These are phyloP conservation scores for Drosophila mayaguana DNA, from an alignment of 2,888 invertebrate genomes.

Conservation along the genomic window DNA sequence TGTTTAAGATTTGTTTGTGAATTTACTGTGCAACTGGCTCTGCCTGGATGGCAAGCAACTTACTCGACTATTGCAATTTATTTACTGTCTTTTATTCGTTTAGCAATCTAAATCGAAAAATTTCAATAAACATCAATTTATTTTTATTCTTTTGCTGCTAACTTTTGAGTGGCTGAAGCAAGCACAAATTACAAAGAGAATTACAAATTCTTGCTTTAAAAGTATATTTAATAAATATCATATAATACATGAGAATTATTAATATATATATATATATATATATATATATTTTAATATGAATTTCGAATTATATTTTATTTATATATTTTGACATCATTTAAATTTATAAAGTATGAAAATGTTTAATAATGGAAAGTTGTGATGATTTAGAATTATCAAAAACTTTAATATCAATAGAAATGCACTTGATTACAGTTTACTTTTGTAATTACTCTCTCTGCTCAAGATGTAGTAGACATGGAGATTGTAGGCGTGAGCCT, in stretches of 20 bases:
- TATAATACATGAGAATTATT: too few relatives aligned
- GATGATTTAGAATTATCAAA: neutral
- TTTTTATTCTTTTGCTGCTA: neutral
- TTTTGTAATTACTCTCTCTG: too few relatives aligned
- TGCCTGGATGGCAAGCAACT: neutral
- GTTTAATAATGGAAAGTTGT: too few relatives aligned
- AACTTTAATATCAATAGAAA: neutral
- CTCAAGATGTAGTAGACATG: too few relatives aligned
- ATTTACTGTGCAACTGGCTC: conserved; percentile 54
- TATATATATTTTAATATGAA: too few relatives aligned
- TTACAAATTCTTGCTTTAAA: conserved; percentile 10
- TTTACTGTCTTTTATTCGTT: conserved; percentile 24
- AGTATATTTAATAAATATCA: neutral
- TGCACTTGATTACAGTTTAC: too few relatives aligned
- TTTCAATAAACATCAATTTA: conserved; percentile 30
- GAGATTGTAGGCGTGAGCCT: neutral
- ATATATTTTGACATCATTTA: neutral
- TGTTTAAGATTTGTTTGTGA: conserved; percentile 65
- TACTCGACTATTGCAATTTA: conserved; percentile 1
- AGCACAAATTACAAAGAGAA: conserved; percentile 16
- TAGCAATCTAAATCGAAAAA: conserved; percentile 12
- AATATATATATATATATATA: too few relatives aligned
- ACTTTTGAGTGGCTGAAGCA: conserved; percentile 45
- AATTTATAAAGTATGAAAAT: too few relatives aligned
- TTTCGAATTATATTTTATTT: too few relatives aligned